These are phyloP conservation scores for Heliconius cydno DNA, from an alignment of 2,888 invertebrate species.

Conservation along the genomic window DNA sequence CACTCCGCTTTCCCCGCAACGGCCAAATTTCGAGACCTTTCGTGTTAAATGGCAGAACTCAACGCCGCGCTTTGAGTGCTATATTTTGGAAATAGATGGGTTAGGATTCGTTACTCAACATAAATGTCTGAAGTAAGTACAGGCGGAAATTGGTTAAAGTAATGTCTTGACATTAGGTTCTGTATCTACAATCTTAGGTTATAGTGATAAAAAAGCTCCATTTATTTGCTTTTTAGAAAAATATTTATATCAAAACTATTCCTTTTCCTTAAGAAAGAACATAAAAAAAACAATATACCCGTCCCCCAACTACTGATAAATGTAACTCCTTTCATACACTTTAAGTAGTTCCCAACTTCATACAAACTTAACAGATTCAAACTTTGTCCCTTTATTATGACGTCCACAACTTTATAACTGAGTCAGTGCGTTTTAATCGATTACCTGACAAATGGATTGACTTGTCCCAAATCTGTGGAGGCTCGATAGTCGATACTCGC, in stretches of 20 bases:
- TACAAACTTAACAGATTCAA: slow-evolving; percentile 13
- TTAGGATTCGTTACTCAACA: too few species aligned
- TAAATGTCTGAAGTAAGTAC: too few species aligned
- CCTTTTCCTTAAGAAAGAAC: neutral
- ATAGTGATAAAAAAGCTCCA: too few species aligned
- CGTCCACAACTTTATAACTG: slow-evolving; percentile 4
- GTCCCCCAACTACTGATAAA: neutral
- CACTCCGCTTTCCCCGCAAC: neutral
- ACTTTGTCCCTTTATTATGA: slow-evolving; percentile 10
- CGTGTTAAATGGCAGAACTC: neutral
- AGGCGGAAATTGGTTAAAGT: too few species aligned
- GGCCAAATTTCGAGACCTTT: too few species aligned
- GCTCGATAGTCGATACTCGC: slow-evolving; percentile 24
- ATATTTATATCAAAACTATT: neutral
- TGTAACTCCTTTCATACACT: neutral
- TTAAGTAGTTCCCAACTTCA: slow-evolving; percentile 13
- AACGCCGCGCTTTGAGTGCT: neutral
- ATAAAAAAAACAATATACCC: neutral
- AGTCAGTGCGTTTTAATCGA: slow-evolving; percentile 25
- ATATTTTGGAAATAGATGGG: too few species aligned
- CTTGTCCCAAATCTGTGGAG: slow-evolving; percentile 23
- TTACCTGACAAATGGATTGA: slow-evolving; percentile 30
- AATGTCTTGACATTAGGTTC: too few species aligned
- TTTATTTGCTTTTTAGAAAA: too few species aligned
- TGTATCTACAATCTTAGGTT: too few species aligned